Conservation (phyloP, 2,113 vertebrate species). For the Okapia johnstoni region DNA sequence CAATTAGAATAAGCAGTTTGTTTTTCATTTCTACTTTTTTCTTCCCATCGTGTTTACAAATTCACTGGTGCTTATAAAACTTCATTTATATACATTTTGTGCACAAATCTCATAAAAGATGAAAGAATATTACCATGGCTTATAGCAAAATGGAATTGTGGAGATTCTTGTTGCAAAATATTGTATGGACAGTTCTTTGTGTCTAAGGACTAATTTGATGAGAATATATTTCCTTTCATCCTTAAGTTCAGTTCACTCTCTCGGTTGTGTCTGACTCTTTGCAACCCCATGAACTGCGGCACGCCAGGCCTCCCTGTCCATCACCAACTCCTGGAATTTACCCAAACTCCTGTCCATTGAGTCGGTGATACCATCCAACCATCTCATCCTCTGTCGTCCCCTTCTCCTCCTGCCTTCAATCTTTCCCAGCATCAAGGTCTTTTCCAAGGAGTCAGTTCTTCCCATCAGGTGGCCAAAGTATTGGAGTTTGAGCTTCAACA, state of each 20-base stretch:
- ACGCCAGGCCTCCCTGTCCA: neutral
- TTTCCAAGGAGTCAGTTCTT: neutral
- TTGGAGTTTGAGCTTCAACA: neutral
- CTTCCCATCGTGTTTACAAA: neutral
- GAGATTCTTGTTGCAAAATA: neutral
- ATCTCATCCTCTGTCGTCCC: neutral
- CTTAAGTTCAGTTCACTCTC: neutral
- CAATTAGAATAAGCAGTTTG: neutral
- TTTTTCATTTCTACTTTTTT: neutral
- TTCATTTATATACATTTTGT: neutral
- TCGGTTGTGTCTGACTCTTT: neutral
- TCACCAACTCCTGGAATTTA: neutral
- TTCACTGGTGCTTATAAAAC: no score
- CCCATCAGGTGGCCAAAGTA: neutral
- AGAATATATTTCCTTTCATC: no score
- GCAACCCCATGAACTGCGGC: neutral
- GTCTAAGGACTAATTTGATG: no score
- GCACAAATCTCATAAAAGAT: neutral
- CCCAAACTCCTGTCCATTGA: neutral
- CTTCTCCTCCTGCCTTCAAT: neutral
- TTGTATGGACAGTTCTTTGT: neutral
- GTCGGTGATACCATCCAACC: neutral
- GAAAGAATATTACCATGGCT: no score
- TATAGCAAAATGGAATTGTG: neutral
- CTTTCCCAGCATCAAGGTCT: neutral